phyloP scores from a whole-genome alignment of 2,113 vertebrate species.

The Synchiropus splendidus region DNA sequence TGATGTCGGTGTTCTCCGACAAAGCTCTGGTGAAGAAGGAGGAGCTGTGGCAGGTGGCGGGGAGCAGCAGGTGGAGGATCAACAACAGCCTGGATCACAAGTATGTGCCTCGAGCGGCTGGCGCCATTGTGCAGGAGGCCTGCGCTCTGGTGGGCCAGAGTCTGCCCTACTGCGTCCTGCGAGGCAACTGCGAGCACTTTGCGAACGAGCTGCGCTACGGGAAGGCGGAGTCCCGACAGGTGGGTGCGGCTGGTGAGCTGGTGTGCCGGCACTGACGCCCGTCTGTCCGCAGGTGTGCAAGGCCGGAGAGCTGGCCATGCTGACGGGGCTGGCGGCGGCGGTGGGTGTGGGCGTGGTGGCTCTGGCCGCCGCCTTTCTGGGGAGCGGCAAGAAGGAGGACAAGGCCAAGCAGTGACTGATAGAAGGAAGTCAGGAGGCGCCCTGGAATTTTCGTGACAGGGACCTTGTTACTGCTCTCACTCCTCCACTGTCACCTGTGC shows the following conservation, averaged over 20 bases:
- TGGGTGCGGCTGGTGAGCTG: conserved; percentile 18
- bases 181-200: conserved; percentile 73
- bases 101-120: conserved; percentile 25
- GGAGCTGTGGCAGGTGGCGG: conserved; percentile 55
- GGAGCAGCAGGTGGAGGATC: conserved; percentile 38
- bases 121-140: conserved; percentile 52
- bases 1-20: conserved; percentile 67
- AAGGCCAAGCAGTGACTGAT: conserved; percentile 29
- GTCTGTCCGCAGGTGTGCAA: conserved; percentile 40
- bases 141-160: conserved; percentile 28
- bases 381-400: conserved; percentile 35
- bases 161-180: conserved; percentile 46
- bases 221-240: conserved; percentile 70
- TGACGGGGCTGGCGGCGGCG: neutral
- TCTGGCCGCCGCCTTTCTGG: conserved; percentile 15
- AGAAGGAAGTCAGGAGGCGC: too few species aligned
- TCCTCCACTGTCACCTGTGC: too few species aligned
- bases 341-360: conserved; percentile 21
- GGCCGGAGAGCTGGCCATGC: conserved; percentile 11
- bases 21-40: conserved; percentile 70
- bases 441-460: too few species aligned
- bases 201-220: conserved; percentile 70
- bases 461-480: too few species aligned
- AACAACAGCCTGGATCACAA: conserved; percentile 65
- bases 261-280: neutral